A percentile compares a stretch with the other conserved stretches of the same genome.
phyloP scores from a whole-genome alignment of 1,140 invertebrate species.

The Thaumatotibia leucotreta region DNA sequence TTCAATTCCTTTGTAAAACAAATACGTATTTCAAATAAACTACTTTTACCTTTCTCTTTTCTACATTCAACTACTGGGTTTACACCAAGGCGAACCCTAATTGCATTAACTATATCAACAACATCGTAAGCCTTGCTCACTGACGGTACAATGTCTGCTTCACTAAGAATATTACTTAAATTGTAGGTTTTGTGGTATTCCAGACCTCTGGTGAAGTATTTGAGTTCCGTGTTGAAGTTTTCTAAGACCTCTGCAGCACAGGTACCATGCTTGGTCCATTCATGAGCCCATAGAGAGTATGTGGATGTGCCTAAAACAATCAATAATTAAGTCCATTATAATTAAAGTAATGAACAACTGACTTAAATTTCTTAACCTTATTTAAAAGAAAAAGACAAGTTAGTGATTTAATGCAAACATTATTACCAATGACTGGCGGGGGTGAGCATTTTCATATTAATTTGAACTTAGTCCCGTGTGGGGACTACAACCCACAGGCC shows the following conservation, averaged over 20 bases:
- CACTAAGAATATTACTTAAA: conserved; percentile 79
- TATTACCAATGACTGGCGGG: too few species aligned
- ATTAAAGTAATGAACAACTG: too few species aligned
- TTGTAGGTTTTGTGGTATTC: conserved; percentile 80
- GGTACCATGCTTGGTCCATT: conserved; percentile 91
- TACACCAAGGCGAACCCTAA: conserved; percentile 76
- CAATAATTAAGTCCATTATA: too few species aligned
- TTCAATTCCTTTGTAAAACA: conserved; percentile 81
- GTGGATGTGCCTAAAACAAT: conserved; percentile 65
- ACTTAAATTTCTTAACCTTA: too few species aligned
- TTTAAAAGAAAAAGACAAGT: too few species aligned
- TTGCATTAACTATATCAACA: conserved; percentile 76
- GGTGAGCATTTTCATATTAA: too few species aligned
- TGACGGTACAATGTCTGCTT: conserved; percentile 78
- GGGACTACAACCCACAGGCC: too few species aligned
- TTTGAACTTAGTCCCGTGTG: too few species aligned
- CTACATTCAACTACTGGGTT: conserved; percentile 81
- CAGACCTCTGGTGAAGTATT: conserved; percentile 85
- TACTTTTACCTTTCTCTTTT: conserved; percentile 77
- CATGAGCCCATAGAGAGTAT: conserved; percentile 86
- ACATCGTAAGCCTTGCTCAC: conserved; percentile 77
- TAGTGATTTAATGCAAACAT: too few species aligned
- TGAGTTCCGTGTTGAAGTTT: conserved; percentile 80
- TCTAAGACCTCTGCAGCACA: conserved; percentile 80
- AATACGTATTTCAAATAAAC: conserved; percentile 81